A percentile compares a stretch with the other conserved stretches of the same genome.
Evolutionary conservation across 2,888 invertebrate species (phyloP).

Genomic region (Petrolisthes cinctipes): DNA sequence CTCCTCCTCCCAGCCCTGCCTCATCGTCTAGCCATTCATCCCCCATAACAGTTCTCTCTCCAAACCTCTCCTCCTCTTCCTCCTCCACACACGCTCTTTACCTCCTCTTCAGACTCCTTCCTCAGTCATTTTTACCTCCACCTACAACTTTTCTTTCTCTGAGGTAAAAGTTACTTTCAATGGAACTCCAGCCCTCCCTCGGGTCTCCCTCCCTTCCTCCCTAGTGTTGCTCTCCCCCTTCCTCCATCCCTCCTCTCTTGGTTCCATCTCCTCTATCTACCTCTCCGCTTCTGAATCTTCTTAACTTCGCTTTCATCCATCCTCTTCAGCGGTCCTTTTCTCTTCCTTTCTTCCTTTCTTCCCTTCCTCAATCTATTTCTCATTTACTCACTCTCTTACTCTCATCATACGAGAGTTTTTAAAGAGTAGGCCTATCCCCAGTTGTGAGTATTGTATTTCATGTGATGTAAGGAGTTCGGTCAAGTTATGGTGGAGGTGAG

Average conservation of each 20-base stretch:
- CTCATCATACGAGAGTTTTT: not conserved
- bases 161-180: not conserved
- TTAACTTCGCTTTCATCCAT: not conserved
- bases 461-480: too few species aligned
- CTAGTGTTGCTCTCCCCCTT: not conserved
- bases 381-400: not conserved
- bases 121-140: not conserved
- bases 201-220: not conserved
- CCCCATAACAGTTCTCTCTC: not conserved
- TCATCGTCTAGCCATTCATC: not conserved
- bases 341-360: not conserved
- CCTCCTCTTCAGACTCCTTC: not conserved
- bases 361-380: not conserved
- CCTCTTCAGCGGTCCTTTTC: not conserved
- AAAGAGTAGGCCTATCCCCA: too few species aligned
- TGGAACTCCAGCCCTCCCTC: not conserved
- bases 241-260: not conserved
- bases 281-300: not conserved
- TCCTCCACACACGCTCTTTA: not conserved
- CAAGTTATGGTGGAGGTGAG: too few species aligned
- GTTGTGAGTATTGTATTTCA: too few species aligned
- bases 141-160: not conserved
- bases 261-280: not conserved
- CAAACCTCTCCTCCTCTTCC: not conserved
- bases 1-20: not conserved